Evolutionary conservation across 2,797 vertebrate genomes (phyloP), one percentile per base, ranked within the genome.

Genomic region (Corythornis leucogaster): DNA sequence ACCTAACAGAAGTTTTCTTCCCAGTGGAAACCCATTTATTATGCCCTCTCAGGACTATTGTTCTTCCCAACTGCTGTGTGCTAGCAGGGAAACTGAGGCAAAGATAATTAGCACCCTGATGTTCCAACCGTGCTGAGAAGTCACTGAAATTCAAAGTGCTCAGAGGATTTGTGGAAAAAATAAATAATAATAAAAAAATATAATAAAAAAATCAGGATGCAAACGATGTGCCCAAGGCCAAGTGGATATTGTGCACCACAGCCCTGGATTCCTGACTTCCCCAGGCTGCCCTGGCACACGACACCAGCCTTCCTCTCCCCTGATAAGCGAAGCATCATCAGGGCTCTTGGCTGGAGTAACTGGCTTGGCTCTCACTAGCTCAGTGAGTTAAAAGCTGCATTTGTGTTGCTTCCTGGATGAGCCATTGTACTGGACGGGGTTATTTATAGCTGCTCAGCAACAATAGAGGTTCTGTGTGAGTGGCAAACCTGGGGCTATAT

Each of bases 381-480:
- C 87, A 86, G 64, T 90, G 87, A 95, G 85, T 94, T 95, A 96
- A 96, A 95, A 86, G 80, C 87, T 91, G 88, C 75, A 93, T 84
- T 92, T 90, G 68, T 92, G 87, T 94, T 63, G 91, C 87, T 96
- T 96, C 96, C 95, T 95, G 95, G 92, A 96, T 94, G 94, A 95
- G 85, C 86, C 85, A 96, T 92, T 96, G 91, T 94, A 46, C 89
- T 84, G 82, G 82, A 80, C 0, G 4, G 67, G 70, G 77, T 94
- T 96, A 96, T 94, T 96, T 94, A 93, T 96, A 96, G 92, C 71
- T 43, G 33, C 55, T 10, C 46, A 84, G 57, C 68, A 94, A 96
- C 95, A 95, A 96, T 69, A 77, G 92, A 91, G 85, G 63, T 30
- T 94, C 88, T 95, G 87, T 96, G 42, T 2, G 45, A 85, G 70